Base-by-base conservation (phyloP, 1,140 invertebrate species). In the Agrypnia vestita region DNA sequence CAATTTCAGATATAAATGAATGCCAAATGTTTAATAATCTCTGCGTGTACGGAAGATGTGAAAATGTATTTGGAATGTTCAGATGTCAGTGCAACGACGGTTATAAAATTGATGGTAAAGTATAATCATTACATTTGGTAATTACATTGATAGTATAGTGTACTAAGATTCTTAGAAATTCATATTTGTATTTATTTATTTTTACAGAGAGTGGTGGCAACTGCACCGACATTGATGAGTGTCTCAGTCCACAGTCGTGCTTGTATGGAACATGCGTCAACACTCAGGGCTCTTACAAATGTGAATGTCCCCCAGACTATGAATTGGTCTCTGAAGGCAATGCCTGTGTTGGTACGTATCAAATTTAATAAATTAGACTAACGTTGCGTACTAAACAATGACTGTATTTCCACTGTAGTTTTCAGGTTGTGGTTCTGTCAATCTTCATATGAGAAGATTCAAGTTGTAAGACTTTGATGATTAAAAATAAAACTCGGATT, bases 51-150 rank as follows among this genome's bases (percentile, higher is more conserved):
- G 96, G 96, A 0, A 91, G 91, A 80, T 97, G 96, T 88, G 95
- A 96, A 84, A 98, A 98, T 86, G 93, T 95, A 1, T 94, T 96
- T 86, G 96, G 96, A 13, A 96, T 96, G 92, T 97, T 97, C 87
- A 91, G 93, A 59, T 97, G 96, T 86, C 92, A 95, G 80, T 97
- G 96, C 85, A 91, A 95, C 85, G 93, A 95, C 84, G 96, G 96
- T 0, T 97, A 95, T 86, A 94, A 95, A 84, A 89, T 96, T 0
- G 96, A 96, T 84, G 88, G 92, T 90, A 73, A 64, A 13, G 19
- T 64, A 3, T 64, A 64, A 25, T n/a, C n/a, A 35, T 35, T 35
- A 35, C 1, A 35, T n/a, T 62, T 35, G 1, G 25, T n/a, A 13
- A 64, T 64, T 44, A 6, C 4, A 61, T 25, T 4, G 13, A 44